These are phyloP conservation scores for Mirounga angustirostris DNA, from an alignment of 2,113 vertebrate species.

Conservation along the genomic window DNA sequence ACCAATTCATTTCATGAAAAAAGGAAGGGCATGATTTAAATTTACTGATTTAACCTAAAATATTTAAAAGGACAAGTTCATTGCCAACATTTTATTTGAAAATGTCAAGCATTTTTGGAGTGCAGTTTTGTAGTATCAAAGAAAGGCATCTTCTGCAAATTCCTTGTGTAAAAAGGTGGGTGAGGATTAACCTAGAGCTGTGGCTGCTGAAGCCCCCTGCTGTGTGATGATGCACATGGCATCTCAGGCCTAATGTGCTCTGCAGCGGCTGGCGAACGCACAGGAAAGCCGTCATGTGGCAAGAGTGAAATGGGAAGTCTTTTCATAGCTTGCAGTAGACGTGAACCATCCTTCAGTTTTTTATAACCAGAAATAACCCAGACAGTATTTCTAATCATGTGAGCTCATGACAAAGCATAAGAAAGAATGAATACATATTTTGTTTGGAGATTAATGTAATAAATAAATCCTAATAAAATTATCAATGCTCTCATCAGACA, in stretches of 20 bases:
- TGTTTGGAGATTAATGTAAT: constrained; percentile 46
- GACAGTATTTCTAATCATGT: constrained; percentile 53
- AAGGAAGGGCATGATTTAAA: constrained; percentile 48
- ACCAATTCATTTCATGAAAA: constrained; percentile 20
- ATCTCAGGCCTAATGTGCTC: constrained; percentile 83
- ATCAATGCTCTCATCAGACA: constrained; percentile 1
- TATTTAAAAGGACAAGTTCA: constrained; percentile 67
- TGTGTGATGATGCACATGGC: constrained; percentile 91
- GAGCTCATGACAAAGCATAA: constrained; percentile 38
- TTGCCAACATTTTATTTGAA: constrained; percentile 72
- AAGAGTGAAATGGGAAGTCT: constrained; percentile 50
- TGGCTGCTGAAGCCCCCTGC: constrained; percentile 90
- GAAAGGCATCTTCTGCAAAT: constrained; percentile 78
- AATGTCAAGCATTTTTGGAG: constrained; percentile 77
- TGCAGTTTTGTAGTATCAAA: constrained; percentile 77
- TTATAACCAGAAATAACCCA: constrained; percentile 56
- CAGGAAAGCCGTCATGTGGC: constrained; percentile 60
- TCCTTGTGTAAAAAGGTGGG: constrained; percentile 67
- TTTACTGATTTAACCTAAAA: constrained; percentile 61
- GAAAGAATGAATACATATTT: constrained; percentile 45
- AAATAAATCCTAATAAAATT: neutral
- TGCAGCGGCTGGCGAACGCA: constrained; percentile 36
- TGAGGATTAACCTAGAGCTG: constrained; percentile 84
- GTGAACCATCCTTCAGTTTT: constrained; percentile 53
- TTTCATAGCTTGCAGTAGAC: neutral